Evolutionary conservation across 2,113 vertebrate genomes (phyloP), one percentile per base, ranked within the genome.

Genomic region (Gambusia affinis): DNA sequence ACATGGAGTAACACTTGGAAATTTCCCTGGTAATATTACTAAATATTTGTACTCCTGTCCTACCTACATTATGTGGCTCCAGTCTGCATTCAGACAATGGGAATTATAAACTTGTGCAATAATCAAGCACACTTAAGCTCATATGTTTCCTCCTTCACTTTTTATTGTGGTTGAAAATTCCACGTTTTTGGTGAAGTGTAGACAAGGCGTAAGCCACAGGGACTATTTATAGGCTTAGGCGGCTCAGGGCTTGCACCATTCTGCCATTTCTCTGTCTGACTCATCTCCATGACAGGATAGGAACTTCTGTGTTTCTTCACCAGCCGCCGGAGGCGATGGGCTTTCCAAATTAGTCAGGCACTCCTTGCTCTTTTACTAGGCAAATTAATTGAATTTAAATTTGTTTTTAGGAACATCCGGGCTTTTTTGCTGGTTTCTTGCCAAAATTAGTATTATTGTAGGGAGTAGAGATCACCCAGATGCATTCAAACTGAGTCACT

Each of bases 131-230:
- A 68, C 60, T 76, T 35, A 1, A 64, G n/a, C 76, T 44, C 4
- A 22, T 81, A 28, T 72, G 67, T 78, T 77, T 72, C 72, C 70
- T 42, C 8, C 68, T 79, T 62, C 6, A 67, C 47, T 30, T 84
- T 47, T 72, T 83, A 66, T 82, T 83, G 88, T 84, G 86, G 78
- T 70, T 0, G 1, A 79, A 76, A 70, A 70, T 71, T 81, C 73
- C 80, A 60, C 2, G 60, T 85, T 85, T 85, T 88, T 77, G 88
- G 84, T 83, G 72, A 86, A 76, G 78, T 70, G 78, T 54, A 80
- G 87, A 83, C 80, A 61, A 87, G 84, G 82, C 82, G 64, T 88
- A 27, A 85, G 83, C 82, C 79, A 5, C 57, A 0, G 64, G 24
- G 47, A n/a, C 77, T 88, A 85, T 83, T 83, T 86, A 83, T 86